Percentiles rank a stretch among this genome's conserved stretches.
phyloP scores from a whole-genome alignment of 2,113 vertebrate species.

The Murina feae region DNA sequence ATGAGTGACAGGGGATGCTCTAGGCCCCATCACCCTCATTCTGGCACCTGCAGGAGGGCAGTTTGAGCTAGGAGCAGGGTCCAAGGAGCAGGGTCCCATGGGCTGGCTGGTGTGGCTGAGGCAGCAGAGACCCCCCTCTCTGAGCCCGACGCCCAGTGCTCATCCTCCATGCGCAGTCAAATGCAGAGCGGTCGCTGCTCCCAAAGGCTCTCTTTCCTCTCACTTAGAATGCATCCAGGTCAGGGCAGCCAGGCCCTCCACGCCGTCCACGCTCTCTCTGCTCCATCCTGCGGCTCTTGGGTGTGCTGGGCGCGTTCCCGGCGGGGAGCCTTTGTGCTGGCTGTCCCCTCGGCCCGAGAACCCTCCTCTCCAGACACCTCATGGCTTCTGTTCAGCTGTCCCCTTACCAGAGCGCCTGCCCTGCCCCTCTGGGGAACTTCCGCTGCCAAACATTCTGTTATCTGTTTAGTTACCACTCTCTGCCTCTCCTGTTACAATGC shows the following conservation, averaged over 20 bases:
- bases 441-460: rapidly evolving
- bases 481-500: not conserved
- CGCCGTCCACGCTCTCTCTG: rapidly evolving
- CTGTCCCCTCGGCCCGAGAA: not conserved
- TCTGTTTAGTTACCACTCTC: rapidly evolving
- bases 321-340: not conserved
- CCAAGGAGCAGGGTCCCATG: not conserved
- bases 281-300: not conserved
- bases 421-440: rapidly evolving
- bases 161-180: not conserved
- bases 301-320: rapidly evolving
- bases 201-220: not conserved
- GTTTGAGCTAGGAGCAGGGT: not conserved
- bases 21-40: not conserved
- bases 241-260: not conserved
- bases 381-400: rapidly evolving
- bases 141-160: not conserved
- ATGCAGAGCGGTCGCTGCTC: not conserved
- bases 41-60: not conserved
- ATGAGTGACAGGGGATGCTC: too few relatives aligned
- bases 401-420: not conserved
- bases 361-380: not conserved
- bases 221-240: not conserved
- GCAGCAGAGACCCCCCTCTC: not conserved
- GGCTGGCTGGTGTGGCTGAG: not conserved